Evolutionary conservation across 2,797 vertebrate species (phyloP), one percentile per base, ranked within the genome.

Genomic region (Valencia hispanica): DNA sequence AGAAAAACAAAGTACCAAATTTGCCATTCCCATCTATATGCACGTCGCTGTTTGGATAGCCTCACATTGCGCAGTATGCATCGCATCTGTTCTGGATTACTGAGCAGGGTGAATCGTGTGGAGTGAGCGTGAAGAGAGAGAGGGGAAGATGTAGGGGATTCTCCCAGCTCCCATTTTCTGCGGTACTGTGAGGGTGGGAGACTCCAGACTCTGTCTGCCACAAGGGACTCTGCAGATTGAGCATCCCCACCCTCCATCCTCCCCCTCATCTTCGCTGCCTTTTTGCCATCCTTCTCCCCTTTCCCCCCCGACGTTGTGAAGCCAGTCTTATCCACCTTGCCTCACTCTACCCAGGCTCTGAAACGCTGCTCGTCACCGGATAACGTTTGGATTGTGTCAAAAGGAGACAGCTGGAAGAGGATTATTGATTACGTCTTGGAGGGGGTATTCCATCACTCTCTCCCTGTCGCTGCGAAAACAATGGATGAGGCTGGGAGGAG

Each of bases 21-120:
- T 5, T n/a, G 5, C 20, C 18, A 12, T 57, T 17, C 47, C 55
- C n/a, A 82, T 77, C 76, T 72, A 88, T 84, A 74, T 86, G 84
- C 45, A 10, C 69, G 39, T 3, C 39, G 75, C 57, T 74, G 81
- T 87, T 87, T 72, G 84, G 78, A 90, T 27, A 88, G 87, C 72
- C 68, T 84, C 47, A 68, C 72, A 59, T 90, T 89, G 88, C 87
- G 84, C 92, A 87, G 79, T 81, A 20, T 1, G 80, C 80, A 78
- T 55, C 88, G 84, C 88, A 92, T 94, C 86, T 48, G 91, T 87
- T 93, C 93, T 87, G 87, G 93, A 96, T 94, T 93, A 94, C 92
- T 93, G 94, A 95, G 91, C 94, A 91, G 81, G 73, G 93, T n/a
- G 86, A 77, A 87, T 78, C 65, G 25, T 72, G 81, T 74, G 30